Evolutionary conservation across 1,140 invertebrate genomes (phyloP), one percentile per base, ranked within the genome.

Genomic region (Atta cephalotes): DNA sequence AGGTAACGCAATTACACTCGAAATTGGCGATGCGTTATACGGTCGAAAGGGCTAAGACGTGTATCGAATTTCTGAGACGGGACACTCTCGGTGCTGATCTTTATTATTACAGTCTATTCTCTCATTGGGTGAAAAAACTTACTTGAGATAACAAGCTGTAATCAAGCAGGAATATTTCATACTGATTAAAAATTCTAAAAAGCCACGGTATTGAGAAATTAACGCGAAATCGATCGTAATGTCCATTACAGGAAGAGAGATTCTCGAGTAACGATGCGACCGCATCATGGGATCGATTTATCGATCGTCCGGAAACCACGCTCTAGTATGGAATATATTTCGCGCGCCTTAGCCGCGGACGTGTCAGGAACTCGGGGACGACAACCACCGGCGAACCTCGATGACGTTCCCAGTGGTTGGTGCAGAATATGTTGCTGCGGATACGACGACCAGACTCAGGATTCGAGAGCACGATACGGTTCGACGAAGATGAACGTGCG

Each of bases 401-500:
- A 25, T 58, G 79, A 89, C 85, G 89, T 76, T 87, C 85, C 65
- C 79, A 31, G 74, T 76, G 88, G 62, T 87, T 56, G 71, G 66
- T 56, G 76, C 74, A 12, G 35, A 53, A 28, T 60, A 51, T 68
- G 87, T 45, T 80, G 45, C 31, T 49, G 63, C 71, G 56, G 78
- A n/a, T 60, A 35, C 74, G 58, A 86, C 65, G 72, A 63, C 21
- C 76, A 66, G 21, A 14, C 66, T 31, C 70, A 21, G 25, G 66
- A 63, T 39, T 88, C 66, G 85, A 74, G 88, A 72, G 56, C 31
- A 51, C 45, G 74, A 56, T 3, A 76, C 39, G 45, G 35, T 35
- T 45, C 35, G 77, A 89, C 81, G 76, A 86, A 89, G 87, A 89
- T 82, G 65, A 89, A 86, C 87, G 87, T 76, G 77, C 88, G 85